Evolutionary conservation across 2,113 vertebrate species (phyloP).

Genomic region (Apodemus sylvaticus): DNA sequence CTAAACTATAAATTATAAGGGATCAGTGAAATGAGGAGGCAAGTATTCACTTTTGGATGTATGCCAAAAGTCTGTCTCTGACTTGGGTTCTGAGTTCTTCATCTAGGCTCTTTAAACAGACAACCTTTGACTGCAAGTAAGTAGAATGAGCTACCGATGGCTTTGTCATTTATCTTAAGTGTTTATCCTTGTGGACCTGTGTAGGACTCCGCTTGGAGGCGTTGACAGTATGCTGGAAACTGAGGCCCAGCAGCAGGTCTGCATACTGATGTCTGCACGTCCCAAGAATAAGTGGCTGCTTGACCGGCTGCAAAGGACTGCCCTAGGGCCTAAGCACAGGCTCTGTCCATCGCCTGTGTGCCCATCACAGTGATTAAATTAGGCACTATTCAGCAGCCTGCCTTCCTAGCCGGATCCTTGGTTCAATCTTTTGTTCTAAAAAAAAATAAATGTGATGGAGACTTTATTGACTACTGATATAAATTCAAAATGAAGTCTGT

Average conservation of each 20-base stretch:
- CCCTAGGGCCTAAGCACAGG: background rate
- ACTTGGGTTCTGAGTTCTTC: background rate
- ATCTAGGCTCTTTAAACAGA: background rate
- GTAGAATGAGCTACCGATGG: constrained; percentile 92
- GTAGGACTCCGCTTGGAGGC: constrained; percentile 88
- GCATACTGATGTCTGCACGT: constrained; percentile 83
- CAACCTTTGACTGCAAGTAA: constrained; percentile 96
- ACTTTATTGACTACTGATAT: background rate
- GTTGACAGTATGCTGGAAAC: constrained; percentile 95
- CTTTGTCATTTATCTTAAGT: constrained; percentile 94
- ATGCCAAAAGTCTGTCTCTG: background rate
- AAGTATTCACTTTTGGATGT: background rate
- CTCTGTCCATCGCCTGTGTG: background rate
- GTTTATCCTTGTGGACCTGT: constrained; percentile 94
- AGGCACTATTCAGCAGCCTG: background rate
- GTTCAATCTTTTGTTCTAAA: background rate
- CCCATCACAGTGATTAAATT: background rate
- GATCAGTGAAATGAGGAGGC: background rate
- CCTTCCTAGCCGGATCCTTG: background rate
- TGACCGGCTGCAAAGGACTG: constrained; percentile 85
- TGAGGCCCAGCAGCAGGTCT: constrained; percentile 89
- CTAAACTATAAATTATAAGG: background rate
- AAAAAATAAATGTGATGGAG: background rate
- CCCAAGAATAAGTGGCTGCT: constrained; percentile 89
- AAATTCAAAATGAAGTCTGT: background rate